phyloP scores from a whole-genome alignment of 2,888 invertebrate species.

The Pseudanteris insignis region DNA sequence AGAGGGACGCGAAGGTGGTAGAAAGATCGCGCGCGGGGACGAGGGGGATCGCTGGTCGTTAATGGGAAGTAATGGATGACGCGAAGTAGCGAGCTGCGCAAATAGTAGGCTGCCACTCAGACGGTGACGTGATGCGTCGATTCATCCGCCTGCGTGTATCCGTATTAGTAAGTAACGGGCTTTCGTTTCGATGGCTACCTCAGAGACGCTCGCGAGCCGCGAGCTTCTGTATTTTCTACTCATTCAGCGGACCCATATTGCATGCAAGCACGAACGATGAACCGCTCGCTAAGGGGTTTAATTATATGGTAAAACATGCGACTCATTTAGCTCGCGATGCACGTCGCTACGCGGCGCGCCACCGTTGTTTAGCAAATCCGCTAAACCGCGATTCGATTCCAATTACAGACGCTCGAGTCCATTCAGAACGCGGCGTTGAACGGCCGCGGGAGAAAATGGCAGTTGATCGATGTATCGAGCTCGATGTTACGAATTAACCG shows the following conservation, averaged over 20 bases:
- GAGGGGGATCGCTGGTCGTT: slow-evolving; percentile 50
- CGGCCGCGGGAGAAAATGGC: no score
- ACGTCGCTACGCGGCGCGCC: no score
- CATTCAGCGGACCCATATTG: slow-evolving; percentile 34
- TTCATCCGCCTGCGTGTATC: slow-evolving; percentile 42
- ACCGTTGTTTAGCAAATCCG: no score
- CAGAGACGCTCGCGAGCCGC: slow-evolving; percentile 30
- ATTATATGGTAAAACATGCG: no score
- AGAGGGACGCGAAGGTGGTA: background rate
- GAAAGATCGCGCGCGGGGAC: slow-evolving; percentile 8
- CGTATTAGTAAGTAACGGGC: slow-evolving; percentile 48
- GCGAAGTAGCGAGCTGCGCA: slow-evolving; percentile 45
- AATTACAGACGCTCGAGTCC: no score
- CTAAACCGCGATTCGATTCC: no score
- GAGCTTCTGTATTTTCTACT: slow-evolving; percentile 38
- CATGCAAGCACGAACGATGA: slow-evolving; percentile 32
- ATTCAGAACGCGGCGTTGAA: no score
- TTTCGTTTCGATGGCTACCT: slow-evolving; percentile 49
- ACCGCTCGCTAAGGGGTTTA: no score
- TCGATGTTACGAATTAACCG: no score
- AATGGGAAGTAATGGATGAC: slow-evolving; percentile 54
- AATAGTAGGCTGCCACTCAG: slow-evolving; percentile 47
- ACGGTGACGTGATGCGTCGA: slow-evolving; percentile 42
- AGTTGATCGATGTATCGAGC: no score
- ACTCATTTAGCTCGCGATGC: no score